Base-by-base conservation (phyloP, 64 coral and sea anemone species). In the Catalaphyllia jardinei region DNA sequence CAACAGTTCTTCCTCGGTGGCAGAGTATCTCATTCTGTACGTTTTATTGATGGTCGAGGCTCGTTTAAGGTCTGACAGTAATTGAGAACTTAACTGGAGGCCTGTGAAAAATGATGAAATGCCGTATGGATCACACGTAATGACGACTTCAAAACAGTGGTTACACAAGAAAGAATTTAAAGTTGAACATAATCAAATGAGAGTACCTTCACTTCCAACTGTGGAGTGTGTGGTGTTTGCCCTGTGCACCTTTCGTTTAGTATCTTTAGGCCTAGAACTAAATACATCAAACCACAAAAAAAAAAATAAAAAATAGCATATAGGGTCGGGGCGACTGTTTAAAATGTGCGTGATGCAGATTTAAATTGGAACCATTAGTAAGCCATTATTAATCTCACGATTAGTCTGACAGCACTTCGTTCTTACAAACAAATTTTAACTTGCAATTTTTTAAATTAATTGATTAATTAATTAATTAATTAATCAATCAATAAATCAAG, bases 21-120 rank as follows among this genome's bases (percentile, higher is more conserved):
- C 72, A 13, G 82, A 87, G 90, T 83, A 92, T 29, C 90, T 87
- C 81, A 92, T 78, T 31, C 90, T 78, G 62, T 79, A 79, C 1
- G 90, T 86, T 71, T 92, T 87, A 46, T 92, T 87, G 19, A 92
- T 63, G 10, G 90, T 67, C 10, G 90, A 86, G n/a, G 90, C 90
- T 35, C 90, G 59, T 52, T 92, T 92, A 27, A 92, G 83, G 52
- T 92, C 90, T 20, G 90, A 92, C 13, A 92, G 62, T 20, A 92
- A 61, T 29, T 92, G 90, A 30, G 90, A 86, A 49, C 83, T 92
- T 30, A 77, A 28, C 18, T 92, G 82, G 17, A 92, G 90, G 55
- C 90, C 90, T 92, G 16, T 24, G 54, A 65, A 19, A 61, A 4
- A 57, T 16, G 54, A 14, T 57, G 15, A 57, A 16, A 57, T 16